Evolutionary conservation across 2,797 vertebrate genomes (phyloP).

Genomic region (Periophthalmus magnuspinnatus): DNA sequence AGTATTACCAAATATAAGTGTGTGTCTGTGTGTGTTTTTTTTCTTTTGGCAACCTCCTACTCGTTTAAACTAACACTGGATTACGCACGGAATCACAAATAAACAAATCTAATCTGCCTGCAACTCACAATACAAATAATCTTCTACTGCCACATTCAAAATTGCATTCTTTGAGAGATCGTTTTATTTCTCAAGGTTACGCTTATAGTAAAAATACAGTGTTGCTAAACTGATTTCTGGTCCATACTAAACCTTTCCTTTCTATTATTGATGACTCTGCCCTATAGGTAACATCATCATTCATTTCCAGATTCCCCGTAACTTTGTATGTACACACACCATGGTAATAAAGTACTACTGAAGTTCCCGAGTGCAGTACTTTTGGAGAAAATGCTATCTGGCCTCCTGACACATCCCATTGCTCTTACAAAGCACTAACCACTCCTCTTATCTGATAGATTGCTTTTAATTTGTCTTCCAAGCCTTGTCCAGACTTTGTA

Average conservation of each 20-base stretch:
- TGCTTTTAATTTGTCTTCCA: conserved; percentile 47
- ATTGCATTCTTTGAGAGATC: neutral
- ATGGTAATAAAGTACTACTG: conserved; percentile 14
- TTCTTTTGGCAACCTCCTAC: no score
- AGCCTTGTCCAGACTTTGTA: conserved; percentile 27
- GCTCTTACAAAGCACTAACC: conserved; percentile 20
- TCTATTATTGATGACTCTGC: conserved; percentile 34
- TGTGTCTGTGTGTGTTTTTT: no score
- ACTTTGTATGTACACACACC: conserved; percentile 38
- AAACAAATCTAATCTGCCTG: no score
- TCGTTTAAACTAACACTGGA: no score
- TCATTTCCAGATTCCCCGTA: conserved; percentile 25
- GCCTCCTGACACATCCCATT: conserved; percentile 23
- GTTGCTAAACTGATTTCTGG: neutral
- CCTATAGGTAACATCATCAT: conserved; percentile 31
- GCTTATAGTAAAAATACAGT: neutral
- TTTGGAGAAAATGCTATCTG: conserved; percentile 23
- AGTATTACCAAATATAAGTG: no score
- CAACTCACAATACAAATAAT: no score
- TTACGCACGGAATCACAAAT: no score
- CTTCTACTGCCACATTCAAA: neutral
- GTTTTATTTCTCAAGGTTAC: neutral
- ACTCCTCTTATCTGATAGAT: conserved; percentile 40
- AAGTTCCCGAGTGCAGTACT: conserved; percentile 12
- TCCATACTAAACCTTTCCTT: neutral